Conservation (phyloP, 2,888 invertebrate species). For the Fragum sueziense region DNA sequence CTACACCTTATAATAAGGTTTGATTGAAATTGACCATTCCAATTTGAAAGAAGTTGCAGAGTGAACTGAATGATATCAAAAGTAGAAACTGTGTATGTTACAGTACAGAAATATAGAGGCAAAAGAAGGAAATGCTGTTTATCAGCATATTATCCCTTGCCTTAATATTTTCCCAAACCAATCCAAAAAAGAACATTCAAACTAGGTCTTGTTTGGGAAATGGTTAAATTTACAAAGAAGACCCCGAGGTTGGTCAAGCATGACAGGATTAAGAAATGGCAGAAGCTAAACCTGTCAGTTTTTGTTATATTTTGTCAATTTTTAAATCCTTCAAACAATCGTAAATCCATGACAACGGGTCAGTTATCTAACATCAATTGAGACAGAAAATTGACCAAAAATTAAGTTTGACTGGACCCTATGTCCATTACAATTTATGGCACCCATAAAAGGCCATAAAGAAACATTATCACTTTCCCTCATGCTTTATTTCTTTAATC, state of each 20-base stretch:
- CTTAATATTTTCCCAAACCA: no score
- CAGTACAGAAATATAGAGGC: background rate
- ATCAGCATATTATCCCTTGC: background rate
- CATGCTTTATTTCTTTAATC: background rate
- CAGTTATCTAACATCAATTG: slow-evolving; percentile 15
- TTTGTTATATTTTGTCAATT: background rate
- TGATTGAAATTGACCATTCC: no score
- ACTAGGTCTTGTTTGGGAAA: no score
- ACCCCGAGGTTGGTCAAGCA: background rate
- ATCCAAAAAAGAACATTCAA: no score
- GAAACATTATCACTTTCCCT: background rate
- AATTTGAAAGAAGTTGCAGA: no score
- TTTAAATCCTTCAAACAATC: slow-evolving; percentile 2
- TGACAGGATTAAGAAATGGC: slow-evolving; percentile 1
- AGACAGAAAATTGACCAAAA: slow-evolving; percentile 44
- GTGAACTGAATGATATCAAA: no score
- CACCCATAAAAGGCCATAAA: slow-evolving; percentile 17
- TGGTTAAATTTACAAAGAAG: no score
- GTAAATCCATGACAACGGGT: background rate
- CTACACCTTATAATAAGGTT: no score
- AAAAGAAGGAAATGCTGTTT: background rate
- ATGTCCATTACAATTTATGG: slow-evolving; percentile 16
- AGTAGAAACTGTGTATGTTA: no score
- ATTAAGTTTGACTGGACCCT: slow-evolving; percentile 19
- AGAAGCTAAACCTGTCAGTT: background rate